Evolutionary conservation across 2,797 vertebrate genomes (phyloP), one percentile per base, ranked within the genome.

Genomic region (Myotis myotis): DNA sequence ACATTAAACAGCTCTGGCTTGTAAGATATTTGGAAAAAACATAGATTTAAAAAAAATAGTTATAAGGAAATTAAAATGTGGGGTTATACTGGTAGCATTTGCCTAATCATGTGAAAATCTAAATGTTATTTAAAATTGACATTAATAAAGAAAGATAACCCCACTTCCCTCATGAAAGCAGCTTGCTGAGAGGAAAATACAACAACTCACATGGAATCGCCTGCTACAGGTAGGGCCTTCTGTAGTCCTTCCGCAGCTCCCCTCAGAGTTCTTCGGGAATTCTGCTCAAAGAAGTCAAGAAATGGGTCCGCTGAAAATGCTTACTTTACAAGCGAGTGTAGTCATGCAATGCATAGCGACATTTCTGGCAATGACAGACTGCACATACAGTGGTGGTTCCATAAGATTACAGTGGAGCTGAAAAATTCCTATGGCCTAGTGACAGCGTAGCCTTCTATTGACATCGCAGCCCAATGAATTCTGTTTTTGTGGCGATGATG

Each of bases 101-200:
- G 55, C 15, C 15, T 92, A 88, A 44, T 89, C 68, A 84, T 75
- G 4, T 85, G 86, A 97, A 94, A 97, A 89, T 44, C 2, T 19
- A 60, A 87, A 41, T 2, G n/a, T 87, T 94, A 95, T 91, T 84
- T 96, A 97, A 96, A 97, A 98, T 41, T 79, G 93, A 94, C 79
- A 70, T 87, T 92, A 94, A 96, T 44, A 94, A 96, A 95, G 60
- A 96, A 96, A 88, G 83, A 95, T 1, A 19, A 10, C n/a, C 33
- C 74, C 44, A 91, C 57, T 23, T 17, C 96, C 93, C 22, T 72
- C 64, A 68, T 93, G 6, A 82, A 68, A 97, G 44, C 55, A 64
- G 5, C 5, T 97, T 89, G 83, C 71, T 88, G 72, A 38, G 97
- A 93, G 90, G 88, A 57, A 96, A 62, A 95, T 78, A 85, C 70